phyloP scores from a whole-genome alignment of 2,888 invertebrate species.

The Tetragonisca angustula region DNA sequence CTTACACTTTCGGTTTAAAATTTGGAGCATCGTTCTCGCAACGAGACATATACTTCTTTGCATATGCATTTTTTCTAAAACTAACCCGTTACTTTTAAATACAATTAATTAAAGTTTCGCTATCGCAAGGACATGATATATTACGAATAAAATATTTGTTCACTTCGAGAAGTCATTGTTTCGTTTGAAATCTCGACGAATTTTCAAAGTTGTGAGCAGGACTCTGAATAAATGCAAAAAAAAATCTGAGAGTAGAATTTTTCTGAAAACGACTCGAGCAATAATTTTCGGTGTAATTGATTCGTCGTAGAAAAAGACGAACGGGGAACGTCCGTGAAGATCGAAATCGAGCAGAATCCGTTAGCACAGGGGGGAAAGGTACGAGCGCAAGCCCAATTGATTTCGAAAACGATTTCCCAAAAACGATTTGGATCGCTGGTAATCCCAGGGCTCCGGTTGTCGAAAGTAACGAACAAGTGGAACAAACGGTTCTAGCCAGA shows the following conservation, averaged over 20 bases:
- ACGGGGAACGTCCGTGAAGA: background rate
- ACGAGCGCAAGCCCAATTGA: conserved; percentile 66
- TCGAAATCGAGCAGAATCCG: conserved; percentile 3
- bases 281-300: background rate
- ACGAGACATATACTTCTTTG: too few species aligned
- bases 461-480: conserved; percentile 47
- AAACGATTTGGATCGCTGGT: conserved; percentile 35
- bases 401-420: conserved; percentile 65
- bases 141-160: too few species aligned
- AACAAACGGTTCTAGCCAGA: conserved; percentile 38
- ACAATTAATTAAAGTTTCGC: too few species aligned
- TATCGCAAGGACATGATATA: too few species aligned
- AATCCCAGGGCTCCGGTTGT: conserved; percentile 46
- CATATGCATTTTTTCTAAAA: too few species aligned
- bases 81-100: too few species aligned
- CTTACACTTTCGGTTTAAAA: too few species aligned
- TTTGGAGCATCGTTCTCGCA: too few species aligned
- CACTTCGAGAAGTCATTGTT: too few species aligned
- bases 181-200: too few species aligned
- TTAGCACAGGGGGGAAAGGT: conserved; percentile 37
- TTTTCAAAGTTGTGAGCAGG: background rate
- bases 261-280: too few species aligned
- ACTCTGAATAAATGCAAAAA: background rate
- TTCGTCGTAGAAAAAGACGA: too few species aligned
- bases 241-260: background rate